These are phyloP conservation scores for Fragum sueziense DNA, from an alignment of 2,888 invertebrate genomes.

Conservation along the genomic window DNA sequence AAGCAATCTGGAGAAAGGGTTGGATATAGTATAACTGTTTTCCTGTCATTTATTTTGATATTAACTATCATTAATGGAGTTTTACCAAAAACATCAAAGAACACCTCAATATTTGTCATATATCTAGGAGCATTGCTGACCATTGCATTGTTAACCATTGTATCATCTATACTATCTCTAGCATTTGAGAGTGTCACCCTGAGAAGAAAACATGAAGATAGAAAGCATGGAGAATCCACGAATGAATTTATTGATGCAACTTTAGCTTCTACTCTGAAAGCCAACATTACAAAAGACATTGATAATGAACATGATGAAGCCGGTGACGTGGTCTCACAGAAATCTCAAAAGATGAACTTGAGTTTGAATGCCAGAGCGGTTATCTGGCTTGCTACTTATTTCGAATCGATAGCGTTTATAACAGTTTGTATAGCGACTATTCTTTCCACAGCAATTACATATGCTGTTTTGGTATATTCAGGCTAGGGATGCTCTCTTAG, in stretches of 20 bases:
- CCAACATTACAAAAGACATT: background rate
- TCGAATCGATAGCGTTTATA: background rate
- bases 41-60: background rate
- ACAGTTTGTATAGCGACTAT: background rate
- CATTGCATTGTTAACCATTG: background rate
- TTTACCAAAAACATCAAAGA: slow-evolving; percentile 3
- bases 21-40: background rate
- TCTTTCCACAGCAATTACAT: background rate
- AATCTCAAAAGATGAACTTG: background rate
- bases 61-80: background rate
- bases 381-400: background rate
- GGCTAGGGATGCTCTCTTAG: too few species aligned
- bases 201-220: background rate
- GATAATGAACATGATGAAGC: background rate
- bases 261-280: background rate
- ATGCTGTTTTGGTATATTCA: background rate
- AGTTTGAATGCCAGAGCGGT: too few species aligned
- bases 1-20: slow-evolving; percentile 5
- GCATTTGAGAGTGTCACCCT: background rate
- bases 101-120: background rate
- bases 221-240: background rate
- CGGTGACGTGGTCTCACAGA: background rate
- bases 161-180: background rate
- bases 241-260: background rate
- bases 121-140: background rate